These are phyloP conservation scores for Plebejus anna DNA, from an alignment of 2,888 invertebrate genomes.

Conservation along the genomic window DNA sequence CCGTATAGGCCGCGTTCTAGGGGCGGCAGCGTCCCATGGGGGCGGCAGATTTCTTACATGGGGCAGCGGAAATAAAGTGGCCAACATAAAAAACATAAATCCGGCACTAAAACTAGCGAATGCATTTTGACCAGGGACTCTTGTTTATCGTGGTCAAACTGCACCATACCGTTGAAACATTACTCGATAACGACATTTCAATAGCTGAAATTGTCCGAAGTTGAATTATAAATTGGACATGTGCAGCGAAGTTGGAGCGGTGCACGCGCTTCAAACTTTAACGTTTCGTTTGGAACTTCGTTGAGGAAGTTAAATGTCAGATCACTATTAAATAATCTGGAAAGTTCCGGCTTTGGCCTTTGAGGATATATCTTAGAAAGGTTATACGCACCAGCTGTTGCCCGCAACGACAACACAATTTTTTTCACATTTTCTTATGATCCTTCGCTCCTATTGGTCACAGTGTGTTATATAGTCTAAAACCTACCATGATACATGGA, in stretches of 20 bases:
- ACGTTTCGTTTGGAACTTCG: not conserved
- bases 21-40: too few relatives aligned
- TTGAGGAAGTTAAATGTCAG: conserved; percentile 11
- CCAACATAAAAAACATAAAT: too few relatives aligned
- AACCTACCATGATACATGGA: too few relatives aligned
- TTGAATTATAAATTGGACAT: conserved; percentile 16
- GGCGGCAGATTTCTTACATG: too few relatives aligned
- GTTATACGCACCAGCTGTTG: not conserved
- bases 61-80: too few relatives aligned
- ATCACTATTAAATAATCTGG: conserved; percentile 13
- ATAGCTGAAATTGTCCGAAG: conserved; percentile 5
- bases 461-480: too few relatives aligned
- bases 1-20: too few relatives aligned
- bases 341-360: not conserved
- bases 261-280: not conserved
- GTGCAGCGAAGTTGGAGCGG: not conserved
- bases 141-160: not conserved
- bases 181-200: not conserved
- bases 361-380: not conserved
- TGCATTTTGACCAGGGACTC: too few relatives aligned
- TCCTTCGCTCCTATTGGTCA: too few relatives aligned
- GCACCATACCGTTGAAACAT: not conserved
- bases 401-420: too few relatives aligned
- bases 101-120: too few relatives aligned
- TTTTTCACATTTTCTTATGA: too few relatives aligned